Evolutionary conservation across 2,797 vertebrate genomes (phyloP).

Genomic region (Scolopax bukidnonensis): DNA sequence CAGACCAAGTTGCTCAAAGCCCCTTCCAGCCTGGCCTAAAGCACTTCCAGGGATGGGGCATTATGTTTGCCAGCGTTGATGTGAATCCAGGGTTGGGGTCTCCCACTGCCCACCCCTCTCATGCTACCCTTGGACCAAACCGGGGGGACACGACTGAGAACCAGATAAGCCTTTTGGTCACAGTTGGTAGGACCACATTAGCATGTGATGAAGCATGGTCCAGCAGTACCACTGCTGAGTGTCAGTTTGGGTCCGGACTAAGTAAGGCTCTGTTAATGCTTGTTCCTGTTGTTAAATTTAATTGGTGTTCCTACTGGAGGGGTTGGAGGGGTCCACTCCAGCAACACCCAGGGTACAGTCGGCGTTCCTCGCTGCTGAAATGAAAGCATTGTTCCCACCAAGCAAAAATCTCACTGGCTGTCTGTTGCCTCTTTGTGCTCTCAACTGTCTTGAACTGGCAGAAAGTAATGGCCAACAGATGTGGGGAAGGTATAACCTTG

Average conservation of each 20-base stretch:
- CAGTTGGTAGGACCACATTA: neutral
- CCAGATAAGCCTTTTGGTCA: neutral
- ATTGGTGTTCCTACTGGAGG: neutral
- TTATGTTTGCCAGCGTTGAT: neutral
- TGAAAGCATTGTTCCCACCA: neutral
- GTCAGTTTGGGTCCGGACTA: neutral
- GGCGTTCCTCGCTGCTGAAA: neutral
- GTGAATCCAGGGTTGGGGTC: neutral
- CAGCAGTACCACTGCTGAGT: neutral
- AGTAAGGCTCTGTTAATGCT: neutral
- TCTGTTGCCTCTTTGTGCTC: neutral
- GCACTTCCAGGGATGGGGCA: too few species aligned
- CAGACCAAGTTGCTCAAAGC: too few species aligned
- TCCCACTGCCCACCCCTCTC: neutral
- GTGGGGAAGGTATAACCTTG: neutral
- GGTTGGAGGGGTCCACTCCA: neutral
- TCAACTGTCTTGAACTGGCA: neutral
- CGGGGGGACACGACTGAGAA: fast-evolving
- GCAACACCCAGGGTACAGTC: neutral
- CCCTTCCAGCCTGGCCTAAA: too few species aligned
- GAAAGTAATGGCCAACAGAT: neutral
- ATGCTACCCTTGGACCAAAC: fast-evolving
- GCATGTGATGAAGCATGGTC: neutral
- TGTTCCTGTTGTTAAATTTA: neutral
- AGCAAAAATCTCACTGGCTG: fast-evolving